Conservation (phyloP, 2,113 vertebrate species). For the Sinocyclocheilus anophthalmus region DNA sequence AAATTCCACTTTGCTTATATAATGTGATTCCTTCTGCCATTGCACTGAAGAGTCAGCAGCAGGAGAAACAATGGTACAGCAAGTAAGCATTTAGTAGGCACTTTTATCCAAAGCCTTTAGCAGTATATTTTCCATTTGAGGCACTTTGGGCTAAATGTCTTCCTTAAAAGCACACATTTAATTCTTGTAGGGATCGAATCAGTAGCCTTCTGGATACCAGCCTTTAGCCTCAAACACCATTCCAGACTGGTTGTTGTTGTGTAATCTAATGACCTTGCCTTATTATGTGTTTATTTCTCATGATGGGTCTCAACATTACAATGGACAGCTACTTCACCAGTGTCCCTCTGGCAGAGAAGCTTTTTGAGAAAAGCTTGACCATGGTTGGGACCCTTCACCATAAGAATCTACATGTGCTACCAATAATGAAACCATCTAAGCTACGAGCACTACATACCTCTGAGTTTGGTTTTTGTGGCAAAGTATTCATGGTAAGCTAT, state of each 20-base stretch:
- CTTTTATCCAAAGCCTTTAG: neutral
- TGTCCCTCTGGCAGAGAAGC: constrained; percentile 44
- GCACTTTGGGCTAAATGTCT: neutral
- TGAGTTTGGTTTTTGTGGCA: constrained; percentile 7
- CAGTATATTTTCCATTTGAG: neutral
- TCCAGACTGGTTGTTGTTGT: neutral
- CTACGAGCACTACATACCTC: constrained; percentile 3
- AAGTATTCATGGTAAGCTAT: constrained; percentile 2
- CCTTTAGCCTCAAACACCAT: neutral
- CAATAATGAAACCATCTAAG: constrained; percentile 35
- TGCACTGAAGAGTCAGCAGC: too few relatives aligned
- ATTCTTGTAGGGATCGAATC: neutral
- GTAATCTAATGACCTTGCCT: neutral
- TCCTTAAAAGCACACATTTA: neutral
- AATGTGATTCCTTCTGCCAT: too few relatives aligned
- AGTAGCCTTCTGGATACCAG: neutral
- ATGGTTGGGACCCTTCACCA: constrained; percentile 41
- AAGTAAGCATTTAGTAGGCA: too few relatives aligned
- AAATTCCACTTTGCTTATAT: too few relatives aligned
- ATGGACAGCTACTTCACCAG: constrained; percentile 33
- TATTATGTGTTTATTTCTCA: neutral
- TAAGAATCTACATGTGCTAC: constrained; percentile 29
- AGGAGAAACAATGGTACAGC: too few relatives aligned
- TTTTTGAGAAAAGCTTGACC: constrained; percentile 43
- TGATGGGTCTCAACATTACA: constrained; percentile 38